phyloP scores from a whole-genome alignment of 2,888 invertebrate species.

The Lomographa bimaculata region DNA sequence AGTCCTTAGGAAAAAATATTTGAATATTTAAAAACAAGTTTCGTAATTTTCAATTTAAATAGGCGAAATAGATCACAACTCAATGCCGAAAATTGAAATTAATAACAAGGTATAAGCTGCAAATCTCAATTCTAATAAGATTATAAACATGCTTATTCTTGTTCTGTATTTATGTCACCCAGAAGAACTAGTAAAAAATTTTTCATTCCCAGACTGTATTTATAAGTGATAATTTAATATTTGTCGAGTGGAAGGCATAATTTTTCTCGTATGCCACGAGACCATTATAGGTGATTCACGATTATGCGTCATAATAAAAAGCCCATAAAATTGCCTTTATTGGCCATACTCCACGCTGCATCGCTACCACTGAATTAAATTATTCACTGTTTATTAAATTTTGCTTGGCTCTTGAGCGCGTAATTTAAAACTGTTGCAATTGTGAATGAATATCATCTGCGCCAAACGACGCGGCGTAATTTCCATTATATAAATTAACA shows the following conservation, averaged over 20 bases:
- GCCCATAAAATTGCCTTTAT: slow-evolving; percentile 77
- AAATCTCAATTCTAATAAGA: too few relatives aligned
- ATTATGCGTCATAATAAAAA: slow-evolving; percentile 81
- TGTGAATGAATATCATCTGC: slow-evolving; percentile 56
- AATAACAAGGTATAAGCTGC: too few relatives aligned
- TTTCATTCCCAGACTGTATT: slow-evolving; percentile 41
- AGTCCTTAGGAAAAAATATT: too few relatives aligned
- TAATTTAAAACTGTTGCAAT: slow-evolving; percentile 68
- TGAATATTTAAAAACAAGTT: too few relatives aligned
- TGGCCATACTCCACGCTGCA: slow-evolving; percentile 76
- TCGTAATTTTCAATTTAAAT: too few relatives aligned
- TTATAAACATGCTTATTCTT: too few relatives aligned
- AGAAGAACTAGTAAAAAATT: slow-evolving; percentile 44
- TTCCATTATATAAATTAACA: too few relatives aligned
- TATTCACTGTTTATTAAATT: slow-evolving; percentile 80
- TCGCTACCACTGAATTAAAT: slow-evolving; percentile 74
- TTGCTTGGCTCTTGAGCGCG: slow-evolving; percentile 66
- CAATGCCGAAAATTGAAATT: too few relatives aligned
- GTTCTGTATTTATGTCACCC: too few relatives aligned
- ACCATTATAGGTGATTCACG: slow-evolving; percentile 75
- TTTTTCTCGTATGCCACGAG: slow-evolving; percentile 54
- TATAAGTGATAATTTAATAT: slow-evolving; percentile 55
- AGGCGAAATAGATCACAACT: too few relatives aligned
- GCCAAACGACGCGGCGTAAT: slow-evolving; percentile 61
- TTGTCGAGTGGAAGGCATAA: slow-evolving; percentile 52